Evolutionary conservation across 53 echinoderm and acorn worm genomes (phyloP).

Genomic region (Apostichopus leukothele): DNA sequence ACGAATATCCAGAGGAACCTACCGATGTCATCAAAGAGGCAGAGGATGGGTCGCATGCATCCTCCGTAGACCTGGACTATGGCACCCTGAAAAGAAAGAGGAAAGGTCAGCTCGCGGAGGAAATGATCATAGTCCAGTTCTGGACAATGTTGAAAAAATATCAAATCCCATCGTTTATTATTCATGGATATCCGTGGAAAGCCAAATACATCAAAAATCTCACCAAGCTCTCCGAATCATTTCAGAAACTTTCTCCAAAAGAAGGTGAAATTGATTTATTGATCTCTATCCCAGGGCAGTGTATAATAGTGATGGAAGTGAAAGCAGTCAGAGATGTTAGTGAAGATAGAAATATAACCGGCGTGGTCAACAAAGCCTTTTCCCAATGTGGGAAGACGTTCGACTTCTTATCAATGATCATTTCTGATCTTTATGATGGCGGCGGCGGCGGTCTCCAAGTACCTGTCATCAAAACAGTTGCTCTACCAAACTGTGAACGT

Average conservation of each 20-base stretch:
- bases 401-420: conserved; percentile 14
- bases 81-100: neutral
- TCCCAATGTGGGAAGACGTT: neutral
- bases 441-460: neutral
- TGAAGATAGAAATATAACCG: neutral
- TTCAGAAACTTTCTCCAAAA: conserved; percentile 5
- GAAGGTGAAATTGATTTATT: conserved; percentile 14
- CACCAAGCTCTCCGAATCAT: neutral
- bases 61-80: neutral
- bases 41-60: neutral
- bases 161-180: conserved; percentile 1
- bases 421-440: neutral
- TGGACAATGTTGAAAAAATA: conserved; percentile 5
- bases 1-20: conserved; percentile 9
- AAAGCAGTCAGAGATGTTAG: neutral
- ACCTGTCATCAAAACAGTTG: conserved; percentile 9
- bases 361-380: conserved; percentile 5
- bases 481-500: neutral
- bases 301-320: conserved; percentile 20
- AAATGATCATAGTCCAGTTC: neutral
- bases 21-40: neutral
- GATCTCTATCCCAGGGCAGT: neutral
- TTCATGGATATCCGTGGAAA: conserved; percentile 23
- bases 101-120: conserved; percentile 4
- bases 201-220: conserved; percentile 2